Percentiles rank a stretch among this genome's conserved stretches.
Conservation (phyloP, 2,113 vertebrate species). For the Sphaerodactylus townsendi region DNA sequence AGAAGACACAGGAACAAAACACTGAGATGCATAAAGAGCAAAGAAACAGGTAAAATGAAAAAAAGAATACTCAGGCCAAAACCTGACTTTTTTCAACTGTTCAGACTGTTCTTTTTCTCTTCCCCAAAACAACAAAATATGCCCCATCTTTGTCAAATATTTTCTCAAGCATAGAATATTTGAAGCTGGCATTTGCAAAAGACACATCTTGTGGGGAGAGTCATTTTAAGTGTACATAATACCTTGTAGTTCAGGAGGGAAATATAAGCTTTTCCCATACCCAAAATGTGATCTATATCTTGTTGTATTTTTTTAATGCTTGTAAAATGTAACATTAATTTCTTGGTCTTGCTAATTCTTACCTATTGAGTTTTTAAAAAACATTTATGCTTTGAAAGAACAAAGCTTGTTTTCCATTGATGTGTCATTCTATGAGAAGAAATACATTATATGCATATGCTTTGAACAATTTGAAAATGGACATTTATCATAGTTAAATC, state of each 20-base stretch:
- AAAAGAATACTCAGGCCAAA: too few species aligned
- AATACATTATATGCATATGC: neutral
- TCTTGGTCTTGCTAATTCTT: neutral
- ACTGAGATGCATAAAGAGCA: too few species aligned
- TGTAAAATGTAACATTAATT: neutral
- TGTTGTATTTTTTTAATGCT: too few species aligned
- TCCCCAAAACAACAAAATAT: too few species aligned
- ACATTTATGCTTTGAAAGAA: neutral
- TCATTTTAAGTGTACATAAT: neutral
- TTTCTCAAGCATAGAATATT: too few species aligned
- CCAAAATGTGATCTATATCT: too few species aligned
- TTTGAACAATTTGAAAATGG: neutral
- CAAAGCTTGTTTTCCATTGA: neutral
- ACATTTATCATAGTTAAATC: constrained; percentile 18
- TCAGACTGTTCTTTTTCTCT: too few species aligned
- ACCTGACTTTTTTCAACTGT: too few species aligned
- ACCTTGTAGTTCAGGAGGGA: neutral
- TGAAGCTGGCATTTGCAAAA: neutral
- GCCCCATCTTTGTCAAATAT: too few species aligned
- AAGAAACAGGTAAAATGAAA: too few species aligned
- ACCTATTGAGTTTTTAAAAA: neutral
- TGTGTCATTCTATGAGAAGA: neutral
- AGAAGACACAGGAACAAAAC: too few species aligned
- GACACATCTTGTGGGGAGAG: neutral
- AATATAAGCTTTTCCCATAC: neutral